Percentiles rank a stretch among this genome's conserved stretches.
phyloP scores from a whole-genome alignment of 2,888 invertebrate species.

The Drepana falcataria region DNA sequence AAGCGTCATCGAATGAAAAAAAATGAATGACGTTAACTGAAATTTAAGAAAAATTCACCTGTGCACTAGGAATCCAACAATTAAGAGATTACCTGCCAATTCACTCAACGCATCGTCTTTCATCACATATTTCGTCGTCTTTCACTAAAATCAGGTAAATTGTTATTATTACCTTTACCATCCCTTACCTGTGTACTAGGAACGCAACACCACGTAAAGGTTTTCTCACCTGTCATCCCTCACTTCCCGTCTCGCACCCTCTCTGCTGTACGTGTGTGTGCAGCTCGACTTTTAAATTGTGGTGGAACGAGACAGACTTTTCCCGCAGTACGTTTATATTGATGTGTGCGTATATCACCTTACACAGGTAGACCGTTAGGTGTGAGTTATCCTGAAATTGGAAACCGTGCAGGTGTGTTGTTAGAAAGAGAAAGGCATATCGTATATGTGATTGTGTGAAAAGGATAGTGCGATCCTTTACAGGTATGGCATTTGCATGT shows the following conservation, averaged over 20 bases:
- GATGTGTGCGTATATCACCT: too few relatives aligned
- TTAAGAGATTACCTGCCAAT: neutral
- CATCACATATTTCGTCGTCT: constrained; percentile 8
- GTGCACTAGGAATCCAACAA: constrained; percentile 1
- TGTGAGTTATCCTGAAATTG: neutral
- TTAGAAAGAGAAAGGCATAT: neutral
- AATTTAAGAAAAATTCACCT: constrained; percentile 26
- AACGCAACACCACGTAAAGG: constrained; percentile 36
- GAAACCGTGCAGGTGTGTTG: neutral
- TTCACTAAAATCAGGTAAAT: constrained; percentile 24
- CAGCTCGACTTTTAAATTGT: neutral
- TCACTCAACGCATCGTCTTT: too few relatives aligned
- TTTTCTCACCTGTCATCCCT: constrained; percentile 35
- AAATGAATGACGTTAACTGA: too few relatives aligned
- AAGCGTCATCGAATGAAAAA: too few relatives aligned
- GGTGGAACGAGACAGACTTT: neutral
- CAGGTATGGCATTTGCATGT: neutral
- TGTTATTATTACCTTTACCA: constrained; percentile 61
- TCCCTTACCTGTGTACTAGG: constrained; percentile 58
- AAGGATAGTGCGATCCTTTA: neutral
- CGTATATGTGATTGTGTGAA: neutral
- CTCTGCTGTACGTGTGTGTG: neutral
- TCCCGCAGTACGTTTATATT: neutral
- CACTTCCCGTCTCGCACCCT: constrained; percentile 15
- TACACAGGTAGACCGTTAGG: neutral